Percentiles rank a stretch among this genome's conserved stretches.
Conservation (phyloP, 2,113 vertebrate species). For the Hemibagrus wyckioides region DNA sequence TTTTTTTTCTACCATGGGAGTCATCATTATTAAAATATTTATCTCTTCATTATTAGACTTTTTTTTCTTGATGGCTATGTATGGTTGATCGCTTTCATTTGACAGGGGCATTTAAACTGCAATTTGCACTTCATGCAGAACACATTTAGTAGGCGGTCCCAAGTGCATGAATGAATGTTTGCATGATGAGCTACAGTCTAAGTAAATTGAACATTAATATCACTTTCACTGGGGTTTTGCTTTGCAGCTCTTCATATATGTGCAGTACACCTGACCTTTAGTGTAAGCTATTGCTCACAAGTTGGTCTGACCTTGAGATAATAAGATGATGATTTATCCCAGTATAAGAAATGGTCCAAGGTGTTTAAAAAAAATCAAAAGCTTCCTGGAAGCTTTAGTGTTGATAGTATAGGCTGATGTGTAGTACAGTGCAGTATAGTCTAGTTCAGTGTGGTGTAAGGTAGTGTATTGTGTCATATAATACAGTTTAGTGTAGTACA, state of each 20-base stretch:
- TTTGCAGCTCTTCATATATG: not conserved
- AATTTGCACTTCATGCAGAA: not conserved
- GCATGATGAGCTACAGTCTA: not conserved
- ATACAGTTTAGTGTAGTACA: no score
- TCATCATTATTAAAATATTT: slow-evolving; percentile 3
- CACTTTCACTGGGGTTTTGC: not conserved
- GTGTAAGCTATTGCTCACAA: not conserved
- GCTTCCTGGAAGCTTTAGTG: no score
- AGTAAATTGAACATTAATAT: not conserved
- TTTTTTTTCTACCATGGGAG: not conserved
- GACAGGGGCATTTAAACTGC: not conserved
- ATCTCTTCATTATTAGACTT: not conserved
- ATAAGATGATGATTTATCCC: not conserved
- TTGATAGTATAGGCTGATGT: no score
- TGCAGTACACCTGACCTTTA: not conserved
- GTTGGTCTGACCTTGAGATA: not conserved
- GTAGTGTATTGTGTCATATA: no score
- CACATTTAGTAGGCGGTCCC: not conserved
- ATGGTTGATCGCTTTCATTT: not conserved
- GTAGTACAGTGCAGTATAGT: no score
- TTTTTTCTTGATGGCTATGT: not conserved
- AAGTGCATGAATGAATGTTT: no score
- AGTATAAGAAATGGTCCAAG: not conserved
- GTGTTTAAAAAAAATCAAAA: not conserved
- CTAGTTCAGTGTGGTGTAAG: no score